These are phyloP conservation scores for Tamandua tetradactyla DNA, from an alignment of 2,797 vertebrate genomes.

Conservation along the genomic window DNA sequence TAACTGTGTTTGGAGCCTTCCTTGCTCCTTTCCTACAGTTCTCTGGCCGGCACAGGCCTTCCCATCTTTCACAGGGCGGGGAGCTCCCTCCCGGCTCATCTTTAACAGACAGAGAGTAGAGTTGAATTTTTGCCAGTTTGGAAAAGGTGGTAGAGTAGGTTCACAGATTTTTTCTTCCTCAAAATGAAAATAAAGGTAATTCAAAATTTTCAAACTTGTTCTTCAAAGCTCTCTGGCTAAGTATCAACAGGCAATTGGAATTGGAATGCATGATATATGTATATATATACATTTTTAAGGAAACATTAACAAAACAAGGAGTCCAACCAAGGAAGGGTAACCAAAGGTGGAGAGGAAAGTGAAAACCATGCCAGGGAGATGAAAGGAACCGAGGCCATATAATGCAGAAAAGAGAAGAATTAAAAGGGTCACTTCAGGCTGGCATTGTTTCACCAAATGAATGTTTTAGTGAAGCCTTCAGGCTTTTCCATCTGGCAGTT, in stretches of 20 bases:
- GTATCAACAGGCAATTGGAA: neutral
- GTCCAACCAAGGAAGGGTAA: neutral
- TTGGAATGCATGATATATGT: no score
- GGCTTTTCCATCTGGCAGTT: neutral
- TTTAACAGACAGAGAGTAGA: neutral
- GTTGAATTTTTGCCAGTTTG: neutral
- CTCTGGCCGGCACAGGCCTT: neutral
- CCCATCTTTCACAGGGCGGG: neutral
- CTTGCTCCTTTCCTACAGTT: neutral
- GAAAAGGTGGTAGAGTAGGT: neutral
- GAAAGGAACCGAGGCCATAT: neutral
- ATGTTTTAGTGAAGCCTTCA: neutral
- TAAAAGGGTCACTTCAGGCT: neutral
- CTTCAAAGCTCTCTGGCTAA: neutral
- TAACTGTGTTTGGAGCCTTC: neutral
- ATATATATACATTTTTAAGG: neutral
- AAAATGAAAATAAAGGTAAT: constrained; percentile 7
- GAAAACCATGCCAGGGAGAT: neutral
- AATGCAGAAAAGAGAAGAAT: neutral
- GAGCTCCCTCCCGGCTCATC: neutral
- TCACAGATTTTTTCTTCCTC: neutral
- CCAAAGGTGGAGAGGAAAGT: neutral
- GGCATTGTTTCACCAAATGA: neutral
- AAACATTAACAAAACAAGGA: neutral
- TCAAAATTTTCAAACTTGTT: neutral